A percentile compares a stretch with the other conserved stretches of the same genome.
Evolutionary conservation across 1,140 invertebrate species (phyloP).

Genomic region (Coptotermes formosanus): DNA sequence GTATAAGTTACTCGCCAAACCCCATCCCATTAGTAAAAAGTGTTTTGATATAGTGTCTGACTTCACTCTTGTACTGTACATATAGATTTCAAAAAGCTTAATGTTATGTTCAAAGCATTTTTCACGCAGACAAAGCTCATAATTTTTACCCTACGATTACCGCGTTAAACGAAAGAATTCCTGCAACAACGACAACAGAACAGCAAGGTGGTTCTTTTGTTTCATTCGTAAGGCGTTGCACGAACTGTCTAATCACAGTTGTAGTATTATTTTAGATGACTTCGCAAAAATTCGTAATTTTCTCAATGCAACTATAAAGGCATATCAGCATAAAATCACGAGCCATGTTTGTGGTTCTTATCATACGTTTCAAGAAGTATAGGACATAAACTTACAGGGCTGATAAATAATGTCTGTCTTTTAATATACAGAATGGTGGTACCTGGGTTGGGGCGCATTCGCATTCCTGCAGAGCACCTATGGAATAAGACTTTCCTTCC

Average conservation of each 20-base stretch:
- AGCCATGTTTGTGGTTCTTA: too few species aligned
- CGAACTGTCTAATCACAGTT: neutral
- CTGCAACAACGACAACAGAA: neutral
- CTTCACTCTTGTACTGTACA: neutral
- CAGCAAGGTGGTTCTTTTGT: neutral
- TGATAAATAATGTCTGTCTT: too few species aligned
- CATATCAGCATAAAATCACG: too few species aligned
- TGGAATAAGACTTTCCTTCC: too few species aligned
- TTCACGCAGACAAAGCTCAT: neutral
- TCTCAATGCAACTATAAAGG: too few species aligned
- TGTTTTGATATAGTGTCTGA: neutral
- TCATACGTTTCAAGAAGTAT: too few species aligned
- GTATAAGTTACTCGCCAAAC: neutral
- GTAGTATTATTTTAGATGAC: neutral
- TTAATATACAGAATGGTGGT: too few species aligned
- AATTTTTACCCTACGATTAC: conserved; percentile 16
- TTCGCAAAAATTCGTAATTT: too few species aligned
- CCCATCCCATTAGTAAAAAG: neutral
- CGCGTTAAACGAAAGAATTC: conserved; percentile 12
- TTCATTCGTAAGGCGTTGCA: neutral
- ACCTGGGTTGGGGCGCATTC: too few species aligned
- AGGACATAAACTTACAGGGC: too few species aligned
- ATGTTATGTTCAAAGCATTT: neutral
- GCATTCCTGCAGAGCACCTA: too few species aligned
- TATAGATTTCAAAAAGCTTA: neutral